Conservation (phyloP, 64 coral and sea anemone species). For the Dendronephthya gigantea region DNA sequence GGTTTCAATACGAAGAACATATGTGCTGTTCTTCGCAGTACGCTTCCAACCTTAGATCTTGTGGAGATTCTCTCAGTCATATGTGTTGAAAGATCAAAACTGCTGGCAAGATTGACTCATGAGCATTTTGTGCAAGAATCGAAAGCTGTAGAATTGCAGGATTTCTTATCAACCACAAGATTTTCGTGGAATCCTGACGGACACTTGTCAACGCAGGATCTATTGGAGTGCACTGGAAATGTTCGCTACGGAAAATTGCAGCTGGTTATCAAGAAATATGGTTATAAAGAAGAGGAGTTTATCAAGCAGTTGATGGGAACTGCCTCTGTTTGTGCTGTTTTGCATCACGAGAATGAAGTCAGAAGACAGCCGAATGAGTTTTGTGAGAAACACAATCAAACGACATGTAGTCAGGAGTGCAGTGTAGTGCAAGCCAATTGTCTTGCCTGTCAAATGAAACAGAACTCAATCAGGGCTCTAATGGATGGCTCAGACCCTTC, state of each 20-base stretch:
- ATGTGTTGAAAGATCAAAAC: background rate
- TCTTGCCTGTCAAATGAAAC: background rate
- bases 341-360: background rate
- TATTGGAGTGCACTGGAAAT: background rate
- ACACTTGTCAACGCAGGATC: background rate
- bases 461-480: background rate
- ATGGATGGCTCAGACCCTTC: background rate
- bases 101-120: background rate
- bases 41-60: background rate
- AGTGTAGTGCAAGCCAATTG: background rate
- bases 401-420: background rate
- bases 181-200: background rate
- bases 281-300: slow-evolving; percentile 4
- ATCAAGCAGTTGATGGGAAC: background rate
- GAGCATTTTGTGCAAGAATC: background rate
- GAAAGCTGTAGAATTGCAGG: background rate
- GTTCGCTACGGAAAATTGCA: background rate
- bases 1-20: background rate
- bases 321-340: background rate
- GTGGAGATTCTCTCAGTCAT: background rate
- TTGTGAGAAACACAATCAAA: background rate
- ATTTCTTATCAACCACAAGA: background rate
- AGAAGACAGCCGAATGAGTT: background rate
- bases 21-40: background rate
- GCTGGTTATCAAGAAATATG: background rate